Conservation (phyloP, 2,113 vertebrate genomes). For the Cyrtonyx montezumae region DNA sequence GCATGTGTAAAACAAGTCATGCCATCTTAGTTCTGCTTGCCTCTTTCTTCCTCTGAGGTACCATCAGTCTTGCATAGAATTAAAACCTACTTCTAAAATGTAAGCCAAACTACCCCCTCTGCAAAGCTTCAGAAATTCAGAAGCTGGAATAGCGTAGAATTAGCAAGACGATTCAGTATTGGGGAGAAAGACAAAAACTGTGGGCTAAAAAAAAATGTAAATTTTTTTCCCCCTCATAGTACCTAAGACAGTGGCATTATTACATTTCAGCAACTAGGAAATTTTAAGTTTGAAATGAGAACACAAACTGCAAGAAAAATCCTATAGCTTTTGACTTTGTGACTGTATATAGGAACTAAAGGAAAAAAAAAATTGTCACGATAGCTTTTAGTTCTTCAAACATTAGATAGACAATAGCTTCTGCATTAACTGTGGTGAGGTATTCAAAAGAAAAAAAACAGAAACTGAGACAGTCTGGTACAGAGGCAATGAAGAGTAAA, state of each 20-base stretch:
- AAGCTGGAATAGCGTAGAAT: not conserved
- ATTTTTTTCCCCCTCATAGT: not conserved
- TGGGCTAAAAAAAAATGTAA: not conserved
- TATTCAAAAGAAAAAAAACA: not conserved
- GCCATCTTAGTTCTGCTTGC: not conserved
- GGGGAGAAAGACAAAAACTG: not conserved
- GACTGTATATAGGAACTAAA: not conserved
- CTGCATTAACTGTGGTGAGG: not conserved
- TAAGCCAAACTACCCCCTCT: not conserved
- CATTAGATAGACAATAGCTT: not conserved
- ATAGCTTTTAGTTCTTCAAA: not conserved
- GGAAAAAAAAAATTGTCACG: not conserved
- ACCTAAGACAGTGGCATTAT: not conserved
- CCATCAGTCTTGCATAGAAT: not conserved
- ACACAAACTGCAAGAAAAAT: not conserved
- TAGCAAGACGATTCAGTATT: not conserved
- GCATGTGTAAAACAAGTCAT: not conserved
- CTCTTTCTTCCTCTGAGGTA: not conserved
- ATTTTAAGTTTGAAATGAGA: not conserved
- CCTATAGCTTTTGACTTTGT: not conserved
- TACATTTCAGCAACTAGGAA: not conserved
- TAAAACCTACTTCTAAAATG: too few relatives aligned
- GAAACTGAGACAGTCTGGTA: not conserved
- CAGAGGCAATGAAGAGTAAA: not conserved
- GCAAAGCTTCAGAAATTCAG: not conserved